A percentile compares a stretch with the other conserved stretches of the same genome.
Evolutionary conservation across 2,888 invertebrate species (phyloP).

Genomic region (Pristionchus maxplancki): DNA sequence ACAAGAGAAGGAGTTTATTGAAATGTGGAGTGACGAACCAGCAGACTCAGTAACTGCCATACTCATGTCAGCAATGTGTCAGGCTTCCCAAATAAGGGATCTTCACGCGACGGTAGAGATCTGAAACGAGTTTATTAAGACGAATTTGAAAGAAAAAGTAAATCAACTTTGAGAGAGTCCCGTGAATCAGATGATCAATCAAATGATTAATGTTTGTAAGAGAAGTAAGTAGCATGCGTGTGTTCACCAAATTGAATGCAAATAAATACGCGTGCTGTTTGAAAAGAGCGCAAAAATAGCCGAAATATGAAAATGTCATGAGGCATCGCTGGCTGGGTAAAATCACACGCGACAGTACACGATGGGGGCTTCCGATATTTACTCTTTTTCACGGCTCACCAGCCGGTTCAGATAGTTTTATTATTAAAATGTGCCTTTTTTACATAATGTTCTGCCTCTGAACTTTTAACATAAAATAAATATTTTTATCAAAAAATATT

Average conservation of each 20-base stretch:
- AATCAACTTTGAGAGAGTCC: too few species aligned
- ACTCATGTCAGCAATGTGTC: conserved; percentile 37
- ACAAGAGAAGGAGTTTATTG: too few species aligned
- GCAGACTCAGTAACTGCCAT: conserved; percentile 45
- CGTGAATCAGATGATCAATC: too few species aligned
- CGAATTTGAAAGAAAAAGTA: not conserved
- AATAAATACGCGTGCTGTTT: not conserved
- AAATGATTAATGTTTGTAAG: too few species aligned
- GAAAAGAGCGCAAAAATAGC: not conserved
- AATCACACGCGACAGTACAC: too few species aligned
- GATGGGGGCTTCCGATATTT: too few species aligned
- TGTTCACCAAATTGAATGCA: too few species aligned
- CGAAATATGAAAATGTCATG: not conserved
- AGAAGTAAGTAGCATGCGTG: too few species aligned
- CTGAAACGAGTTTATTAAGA: not conserved
- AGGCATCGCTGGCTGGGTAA: too few species aligned
- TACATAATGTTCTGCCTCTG: too few species aligned
- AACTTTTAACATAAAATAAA: too few species aligned
- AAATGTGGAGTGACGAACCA: not conserved
- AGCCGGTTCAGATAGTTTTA: not conserved
- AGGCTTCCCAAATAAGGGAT: conserved; percentile 23
- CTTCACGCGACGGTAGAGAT: conserved; percentile 27
- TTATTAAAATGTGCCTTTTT: too few species aligned
- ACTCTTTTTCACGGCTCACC: not conserved
- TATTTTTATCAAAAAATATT: not conserved